These are phyloP conservation scores for Sander vitreus DNA, from an alignment of 2,113 vertebrate species.

Conservation along the genomic window DNA sequence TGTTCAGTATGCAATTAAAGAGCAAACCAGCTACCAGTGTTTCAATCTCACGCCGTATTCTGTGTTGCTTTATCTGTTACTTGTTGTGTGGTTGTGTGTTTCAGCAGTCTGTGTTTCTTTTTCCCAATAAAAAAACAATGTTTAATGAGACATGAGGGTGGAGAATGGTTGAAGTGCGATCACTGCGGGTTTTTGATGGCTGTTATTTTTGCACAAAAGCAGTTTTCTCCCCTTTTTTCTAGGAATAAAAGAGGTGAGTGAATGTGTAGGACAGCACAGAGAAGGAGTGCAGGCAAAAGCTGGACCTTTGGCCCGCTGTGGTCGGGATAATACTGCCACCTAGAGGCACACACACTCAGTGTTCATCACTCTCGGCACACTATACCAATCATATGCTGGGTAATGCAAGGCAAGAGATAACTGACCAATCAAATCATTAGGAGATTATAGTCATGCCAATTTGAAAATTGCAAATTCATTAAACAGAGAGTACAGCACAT, in stretches of 20 bases:
- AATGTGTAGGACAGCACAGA: background rate
- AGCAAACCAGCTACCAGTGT: background rate
- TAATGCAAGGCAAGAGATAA: background rate
- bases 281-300: background rate
- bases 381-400: background rate
- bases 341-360: constrained; percentile 30
- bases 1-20: background rate
- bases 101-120: background rate
- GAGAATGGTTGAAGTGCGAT: background rate
- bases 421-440: background rate
- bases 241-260: no score
- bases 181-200: background rate
- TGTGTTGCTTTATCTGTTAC: background rate
- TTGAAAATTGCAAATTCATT: background rate
- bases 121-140: background rate
- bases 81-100: background rate
- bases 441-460: background rate
- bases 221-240: background rate
- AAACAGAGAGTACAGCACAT: background rate
- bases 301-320: constrained; percentile 25
- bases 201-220: background rate
- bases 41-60: no score
- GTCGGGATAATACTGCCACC: constrained; percentile 64
- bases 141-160: no score
- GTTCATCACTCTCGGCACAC: background rate